These are phyloP conservation scores for Lerema accius DNA, from an alignment of 1,140 invertebrate genomes.

Conservation along the genomic window DNA sequence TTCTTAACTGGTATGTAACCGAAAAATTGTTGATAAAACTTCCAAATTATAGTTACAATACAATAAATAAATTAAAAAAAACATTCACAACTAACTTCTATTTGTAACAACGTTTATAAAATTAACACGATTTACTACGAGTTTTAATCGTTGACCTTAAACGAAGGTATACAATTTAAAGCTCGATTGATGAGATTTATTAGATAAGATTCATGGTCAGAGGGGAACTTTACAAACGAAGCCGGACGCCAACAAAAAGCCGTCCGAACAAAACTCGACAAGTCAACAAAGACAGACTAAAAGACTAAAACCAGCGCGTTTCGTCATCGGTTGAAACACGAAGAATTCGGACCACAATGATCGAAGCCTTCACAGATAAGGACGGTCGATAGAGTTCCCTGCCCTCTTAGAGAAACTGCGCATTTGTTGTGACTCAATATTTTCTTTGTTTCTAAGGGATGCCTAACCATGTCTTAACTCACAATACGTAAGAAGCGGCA, in stretches of 20 bases:
- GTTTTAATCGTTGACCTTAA: constrained; percentile 41
- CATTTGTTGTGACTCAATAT: constrained; percentile 80
- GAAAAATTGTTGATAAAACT: too few relatives aligned
- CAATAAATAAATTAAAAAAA: too few relatives aligned
- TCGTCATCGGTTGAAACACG: constrained; percentile 70
- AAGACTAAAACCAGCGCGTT: constrained; percentile 71
- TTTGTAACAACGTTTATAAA: constrained; percentile 6
- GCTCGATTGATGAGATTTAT: constrained; percentile 62
- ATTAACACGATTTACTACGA: constrained; percentile 33
- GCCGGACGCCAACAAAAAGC: constrained; percentile 70
- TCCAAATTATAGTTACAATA: too few relatives aligned
- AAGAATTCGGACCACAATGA: constrained; percentile 74
- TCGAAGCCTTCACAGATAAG: constrained; percentile 75
- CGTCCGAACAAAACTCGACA: constrained; percentile 68
- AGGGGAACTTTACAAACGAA: constrained; percentile 63
- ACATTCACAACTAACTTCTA: too few relatives aligned
- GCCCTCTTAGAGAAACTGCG: constrained; percentile 57
- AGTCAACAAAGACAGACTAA: constrained; percentile 73
- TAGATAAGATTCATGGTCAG: constrained; percentile 74
- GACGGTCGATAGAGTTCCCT: constrained; percentile 70
- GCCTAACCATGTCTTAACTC: constrained; percentile 50
- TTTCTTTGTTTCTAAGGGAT: constrained; percentile 71
- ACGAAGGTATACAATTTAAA: constrained; percentile 49
- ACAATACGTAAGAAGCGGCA: constrained; percentile 72
- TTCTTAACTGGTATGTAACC: too few relatives aligned